These are phyloP conservation scores for Cheilosia grossa DNA, from an alignment of 2,888 invertebrate genomes.

Conservation along the genomic window DNA sequence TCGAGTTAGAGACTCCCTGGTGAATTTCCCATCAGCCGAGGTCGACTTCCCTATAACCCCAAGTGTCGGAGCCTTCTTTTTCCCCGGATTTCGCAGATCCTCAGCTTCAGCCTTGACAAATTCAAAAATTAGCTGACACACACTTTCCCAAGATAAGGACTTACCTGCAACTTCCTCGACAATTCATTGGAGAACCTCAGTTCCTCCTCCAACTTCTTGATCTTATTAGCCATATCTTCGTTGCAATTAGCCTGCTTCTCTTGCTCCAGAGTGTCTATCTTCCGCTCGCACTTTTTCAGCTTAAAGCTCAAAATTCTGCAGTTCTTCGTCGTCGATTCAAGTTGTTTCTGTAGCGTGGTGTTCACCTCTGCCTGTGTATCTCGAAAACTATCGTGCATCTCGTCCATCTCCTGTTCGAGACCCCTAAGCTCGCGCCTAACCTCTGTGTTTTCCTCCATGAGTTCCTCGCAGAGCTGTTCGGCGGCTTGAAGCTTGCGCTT, in stretches of 20 bases:
- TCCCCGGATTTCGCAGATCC: constrained; percentile 81
- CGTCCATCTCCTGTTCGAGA: constrained; percentile 98
- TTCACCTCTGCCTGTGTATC: constrained; percentile 99
- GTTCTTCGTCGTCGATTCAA: constrained; percentile 98
- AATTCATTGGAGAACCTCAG: constrained; percentile 91
- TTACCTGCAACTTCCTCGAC: constrained; percentile 87
- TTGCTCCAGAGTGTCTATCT: constrained; percentile 92
- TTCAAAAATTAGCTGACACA: not conserved
- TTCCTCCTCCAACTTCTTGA: constrained; percentile 93
- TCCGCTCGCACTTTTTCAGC: constrained; percentile 96
- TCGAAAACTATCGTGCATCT: constrained; percentile 98
- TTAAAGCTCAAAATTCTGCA: constrained; percentile 99
- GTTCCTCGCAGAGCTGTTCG: constrained; percentile 95
- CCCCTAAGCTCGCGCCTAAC: constrained; percentile 96
- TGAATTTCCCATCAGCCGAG: constrained; percentile 88
- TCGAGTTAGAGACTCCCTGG: constrained; percentile 89
- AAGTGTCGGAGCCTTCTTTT: constrained; percentile 86
- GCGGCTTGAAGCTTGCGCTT: constrained; percentile 93
- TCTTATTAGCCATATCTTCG: constrained; percentile 87
- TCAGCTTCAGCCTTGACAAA: constrained; percentile 80
- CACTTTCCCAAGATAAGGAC: not conserved
- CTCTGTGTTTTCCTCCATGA: constrained; percentile 98
- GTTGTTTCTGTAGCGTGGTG: constrained; percentile 95
- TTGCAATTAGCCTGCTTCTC: constrained; percentile 89
- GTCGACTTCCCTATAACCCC: constrained; percentile 85